phyloP scores from a whole-genome alignment of 1,140 invertebrate species.

The Ladona fulva region DNA sequence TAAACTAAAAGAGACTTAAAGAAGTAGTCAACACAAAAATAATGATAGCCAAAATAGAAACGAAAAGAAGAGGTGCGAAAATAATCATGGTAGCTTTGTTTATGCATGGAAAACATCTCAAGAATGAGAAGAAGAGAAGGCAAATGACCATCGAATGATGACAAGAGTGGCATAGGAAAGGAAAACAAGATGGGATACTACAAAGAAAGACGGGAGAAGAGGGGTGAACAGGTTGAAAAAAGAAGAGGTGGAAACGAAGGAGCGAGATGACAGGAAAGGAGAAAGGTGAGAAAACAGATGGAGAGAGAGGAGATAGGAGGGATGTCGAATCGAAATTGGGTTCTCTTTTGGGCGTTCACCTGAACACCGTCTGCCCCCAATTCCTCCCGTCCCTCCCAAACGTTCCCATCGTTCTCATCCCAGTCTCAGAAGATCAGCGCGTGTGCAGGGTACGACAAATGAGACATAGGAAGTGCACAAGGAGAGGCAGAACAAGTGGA shows the following conservation, averaged over 20 bases:
- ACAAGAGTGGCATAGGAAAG: not conserved
- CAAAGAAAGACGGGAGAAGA: not conserved
- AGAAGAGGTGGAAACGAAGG: not conserved
- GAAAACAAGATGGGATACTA: not conserved
- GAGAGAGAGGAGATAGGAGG: not conserved
- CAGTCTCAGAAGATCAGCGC: not conserved
- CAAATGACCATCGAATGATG: not conserved
- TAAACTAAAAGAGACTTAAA: no score
- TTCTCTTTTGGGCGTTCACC: constrained; percentile 2
- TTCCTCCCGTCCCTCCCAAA: not conserved
- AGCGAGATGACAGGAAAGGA: not conserved
- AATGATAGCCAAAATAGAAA: no score
- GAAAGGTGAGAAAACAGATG: not conserved
- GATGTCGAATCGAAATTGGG: not conserved
- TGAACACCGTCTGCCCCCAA: not conserved
- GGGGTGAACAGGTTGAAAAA: no score
- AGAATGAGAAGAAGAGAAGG: not conserved
- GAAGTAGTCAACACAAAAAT: no score
- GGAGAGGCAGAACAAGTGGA: not conserved
- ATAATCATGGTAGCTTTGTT: no score
- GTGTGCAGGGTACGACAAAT: not conserved
- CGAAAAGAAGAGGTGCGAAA: no score
- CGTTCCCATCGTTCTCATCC: not conserved
- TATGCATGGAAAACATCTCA: no score
- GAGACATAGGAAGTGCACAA: not conserved